Percentiles rank a stretch among this genome's conserved stretches.
Evolutionary conservation across 2,113 vertebrate species (phyloP).

Genomic region (Myiozetetes cayanensis): DNA sequence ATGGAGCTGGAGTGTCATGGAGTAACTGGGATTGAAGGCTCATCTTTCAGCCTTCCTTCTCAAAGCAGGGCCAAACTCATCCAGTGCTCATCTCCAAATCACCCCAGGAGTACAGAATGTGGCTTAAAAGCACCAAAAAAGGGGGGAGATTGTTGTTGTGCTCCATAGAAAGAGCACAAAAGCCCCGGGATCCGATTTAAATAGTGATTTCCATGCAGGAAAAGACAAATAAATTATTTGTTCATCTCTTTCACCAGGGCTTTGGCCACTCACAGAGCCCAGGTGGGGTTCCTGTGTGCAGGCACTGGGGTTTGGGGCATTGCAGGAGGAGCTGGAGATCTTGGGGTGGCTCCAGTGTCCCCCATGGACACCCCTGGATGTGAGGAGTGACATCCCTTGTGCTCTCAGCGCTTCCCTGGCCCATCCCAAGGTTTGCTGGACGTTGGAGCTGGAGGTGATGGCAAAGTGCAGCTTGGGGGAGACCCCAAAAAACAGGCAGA

Average conservation of each 20-base stretch:
- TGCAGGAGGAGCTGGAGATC: too few species aligned
- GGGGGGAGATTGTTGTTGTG: neutral
- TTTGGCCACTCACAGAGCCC: neutral
- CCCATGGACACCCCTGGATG: neutral
- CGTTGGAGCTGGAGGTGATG: rapidly evolving
- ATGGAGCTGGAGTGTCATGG: rapidly evolving
- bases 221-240: rapidly evolving
- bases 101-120: rapidly evolving
- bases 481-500: neutral
- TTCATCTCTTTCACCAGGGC: neutral
- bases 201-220: rapidly evolving
- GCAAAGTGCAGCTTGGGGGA: neutral
- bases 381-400: neutral
- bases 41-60: neutral
- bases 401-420: neutral
- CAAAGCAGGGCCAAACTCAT: neutral
- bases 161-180: rapidly evolving
- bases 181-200: rapidly evolving
- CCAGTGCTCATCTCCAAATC: rapidly evolving
- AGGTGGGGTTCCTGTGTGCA: rapidly evolving
- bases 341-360: neutral
- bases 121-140: neutral
- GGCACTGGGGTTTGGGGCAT: rapidly evolving
- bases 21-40: rapidly evolving
- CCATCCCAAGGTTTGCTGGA: neutral